phyloP scores from a whole-genome alignment of 1,140 invertebrate genomes.

The Drusus annulatus region DNA sequence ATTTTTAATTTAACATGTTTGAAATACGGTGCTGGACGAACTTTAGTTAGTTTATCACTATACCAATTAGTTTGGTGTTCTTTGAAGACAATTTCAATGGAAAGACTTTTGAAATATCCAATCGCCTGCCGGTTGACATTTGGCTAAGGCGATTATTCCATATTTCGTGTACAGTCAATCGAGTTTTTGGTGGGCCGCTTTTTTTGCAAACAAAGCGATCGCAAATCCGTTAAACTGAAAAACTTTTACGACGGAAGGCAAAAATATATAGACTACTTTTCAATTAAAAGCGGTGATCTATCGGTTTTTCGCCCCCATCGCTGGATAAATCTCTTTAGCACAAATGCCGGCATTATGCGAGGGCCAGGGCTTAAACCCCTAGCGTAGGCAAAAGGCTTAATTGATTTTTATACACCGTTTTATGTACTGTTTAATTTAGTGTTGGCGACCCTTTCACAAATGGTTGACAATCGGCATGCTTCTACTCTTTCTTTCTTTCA shows the following conservation, averaged over 20 bases:
- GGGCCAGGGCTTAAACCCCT: neutral
- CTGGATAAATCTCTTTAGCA: constrained; percentile 16
- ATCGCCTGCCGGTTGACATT: too few relatives aligned
- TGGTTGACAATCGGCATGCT: neutral
- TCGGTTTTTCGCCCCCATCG: neutral
- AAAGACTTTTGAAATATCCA: too few relatives aligned
- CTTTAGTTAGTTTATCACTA: too few relatives aligned
- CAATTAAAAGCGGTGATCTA: constrained; percentile 40
- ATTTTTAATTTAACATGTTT: too few relatives aligned
- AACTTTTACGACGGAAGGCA: constrained; percentile 2
- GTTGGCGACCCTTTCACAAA: neutral
- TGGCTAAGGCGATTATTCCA: too few relatives aligned
- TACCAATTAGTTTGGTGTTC: too few relatives aligned
- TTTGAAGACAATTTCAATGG: too few relatives aligned
- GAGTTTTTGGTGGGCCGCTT: neutral
- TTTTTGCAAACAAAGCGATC: constrained; percentile 17
- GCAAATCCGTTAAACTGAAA: constrained; percentile 30
- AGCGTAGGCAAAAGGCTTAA: constrained; percentile 1
- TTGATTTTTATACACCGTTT: constrained; percentile 24
- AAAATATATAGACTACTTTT: constrained; percentile 28
- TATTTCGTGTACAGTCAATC: too few relatives aligned
- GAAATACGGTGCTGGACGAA: too few relatives aligned
- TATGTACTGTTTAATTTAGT: neutral
- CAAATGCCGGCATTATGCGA: constrained; percentile 8
- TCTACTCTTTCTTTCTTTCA: too few relatives aligned